Evolutionary conservation across 37 sponge, comb jelly and placozoan genomes (phyloP), one percentile per base, ranked within the genome.

Genomic region (Ianthella basta): DNA sequence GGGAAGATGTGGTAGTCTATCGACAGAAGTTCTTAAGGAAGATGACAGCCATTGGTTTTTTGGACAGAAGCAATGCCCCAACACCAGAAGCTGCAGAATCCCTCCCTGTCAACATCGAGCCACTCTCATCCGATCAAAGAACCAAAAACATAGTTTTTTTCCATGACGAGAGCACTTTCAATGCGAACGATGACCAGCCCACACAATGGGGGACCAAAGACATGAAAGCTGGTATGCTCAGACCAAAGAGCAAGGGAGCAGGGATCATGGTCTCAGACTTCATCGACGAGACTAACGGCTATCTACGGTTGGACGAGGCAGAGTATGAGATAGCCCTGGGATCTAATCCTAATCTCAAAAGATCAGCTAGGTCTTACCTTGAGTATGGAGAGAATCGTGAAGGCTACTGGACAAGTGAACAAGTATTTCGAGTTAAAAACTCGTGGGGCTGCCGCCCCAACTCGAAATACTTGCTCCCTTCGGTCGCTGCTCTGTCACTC

Each of bases 321-420:
- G 55, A 83, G 61, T 83, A 68, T 38, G 34, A 10, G 24, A 1
- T 41, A 13, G 84, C 57, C 14, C 50, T 15, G 1, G 30, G 21
- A 8, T 23, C 33, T 18, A 36, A 83, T 50, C 84, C 84, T 14
- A 19, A 63, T 38, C 37, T 83, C 15, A 24, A 50, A n/a, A 4
- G 70, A 39, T 59, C 63, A 8, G 80, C 84, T 13, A 77, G 80
- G 41, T n/a, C 10, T 19, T 25, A 79, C 20, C 40, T 84, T 35
- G 89, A 89, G 54, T 89, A 89, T 80, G 89, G 89, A 37, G 81
- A 84, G 39, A 80, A 44, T 32, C 67, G 30, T 30, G 84, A 88
- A 21, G 84, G 89, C 1, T 88, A 82, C 41, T 89, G 83, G 86
- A 90, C 67, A n/a, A n/a, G n/a, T n/a, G n/a, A n/a, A n/a, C n/a